Evolutionary conservation across 2,113 vertebrate genomes (phyloP), one percentile per base, ranked within the genome.

Genomic region (Promerops cafer): DNA sequence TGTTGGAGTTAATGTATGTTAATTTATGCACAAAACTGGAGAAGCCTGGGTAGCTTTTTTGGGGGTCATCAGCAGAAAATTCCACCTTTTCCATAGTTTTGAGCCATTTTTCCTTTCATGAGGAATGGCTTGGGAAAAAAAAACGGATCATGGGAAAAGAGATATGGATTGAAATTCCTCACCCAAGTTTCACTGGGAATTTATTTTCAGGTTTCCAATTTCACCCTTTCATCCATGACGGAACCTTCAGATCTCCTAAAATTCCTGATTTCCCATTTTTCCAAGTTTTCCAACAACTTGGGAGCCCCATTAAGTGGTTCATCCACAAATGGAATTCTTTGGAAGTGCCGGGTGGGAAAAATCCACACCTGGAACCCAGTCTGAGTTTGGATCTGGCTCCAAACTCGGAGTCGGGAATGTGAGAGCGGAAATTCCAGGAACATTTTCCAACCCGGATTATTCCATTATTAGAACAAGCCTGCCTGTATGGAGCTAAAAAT

Each of bases 111-210:
- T 37, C 7, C 11, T 27, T 11, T 60, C 11, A 0, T 1, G 14
- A 12, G 53, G 61, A 59, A 31, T 2, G 17, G 11, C 31, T 20
- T 0, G 0, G 21, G 53, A 16, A 8, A 9, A 23, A 23, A 77
- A 37, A 68, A 9, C 0, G 17, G 31, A 44, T 37, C 11, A 22
- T 13, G 44, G 37, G 21, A 37, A 59, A 76, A 59, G 21, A 31
- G 44, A 50, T 4, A 1, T 0, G 16, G 26, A 22, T 50, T 31
- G 44, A 33, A 59, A 52, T 44, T 27, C 61, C 37, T 44, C 31
- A 27, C 4, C 7, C 11, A 6, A 14, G 1, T 60, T 60, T 37
- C 4, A 0, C 9, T 6, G 11, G 63, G 45, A 59, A 37, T 86
- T 52, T 18, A 10, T 68, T 66, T 4, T 60, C 42, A 16, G 7